phyloP scores from a whole-genome alignment of 2,797 vertebrate species.

The Morelia viridis region DNA sequence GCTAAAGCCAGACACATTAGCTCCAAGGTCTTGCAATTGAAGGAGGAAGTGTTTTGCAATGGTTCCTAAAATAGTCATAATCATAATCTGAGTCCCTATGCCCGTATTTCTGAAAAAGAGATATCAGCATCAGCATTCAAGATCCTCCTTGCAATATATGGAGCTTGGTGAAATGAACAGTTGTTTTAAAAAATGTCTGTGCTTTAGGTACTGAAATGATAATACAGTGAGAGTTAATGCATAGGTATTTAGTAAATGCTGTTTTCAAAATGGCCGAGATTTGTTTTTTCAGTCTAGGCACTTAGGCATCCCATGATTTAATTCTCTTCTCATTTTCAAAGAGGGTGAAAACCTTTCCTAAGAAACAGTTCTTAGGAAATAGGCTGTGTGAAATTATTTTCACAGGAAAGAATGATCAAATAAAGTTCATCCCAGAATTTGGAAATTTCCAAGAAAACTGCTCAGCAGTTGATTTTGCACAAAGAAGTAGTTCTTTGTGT shows the following conservation, averaged over 20 bases:
- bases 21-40: conserved; percentile 76
- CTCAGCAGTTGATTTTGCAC: not conserved
- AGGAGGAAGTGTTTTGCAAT: conserved; percentile 72
- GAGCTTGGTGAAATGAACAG: conserved; percentile 54
- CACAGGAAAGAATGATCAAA: not conserved
- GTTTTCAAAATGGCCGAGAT: not conserved
- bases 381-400: not conserved
- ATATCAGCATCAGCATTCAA: conserved; percentile 40
- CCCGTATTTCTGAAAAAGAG: conserved; percentile 13
- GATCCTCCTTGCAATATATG: conserved; percentile 41
- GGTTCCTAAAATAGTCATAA: conserved; percentile 41
- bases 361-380: not conserved
- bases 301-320: not conserved
- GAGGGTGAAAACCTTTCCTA: not conserved
- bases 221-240: not conserved
- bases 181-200: conserved; percentile 44
- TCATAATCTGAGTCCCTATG: conserved; percentile 9
- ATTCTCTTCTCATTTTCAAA: not conserved
- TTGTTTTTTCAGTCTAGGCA: not conserved
- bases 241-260: not conserved
- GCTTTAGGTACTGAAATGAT: not conserved
- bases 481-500: not conserved
- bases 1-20: conserved; percentile 74
- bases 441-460: not conserved
- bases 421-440: not conserved